These are phyloP conservation scores for Cynodonichthys magdalenae DNA, from an alignment of 2,797 vertebrate genomes.

Conservation along the genomic window DNA sequence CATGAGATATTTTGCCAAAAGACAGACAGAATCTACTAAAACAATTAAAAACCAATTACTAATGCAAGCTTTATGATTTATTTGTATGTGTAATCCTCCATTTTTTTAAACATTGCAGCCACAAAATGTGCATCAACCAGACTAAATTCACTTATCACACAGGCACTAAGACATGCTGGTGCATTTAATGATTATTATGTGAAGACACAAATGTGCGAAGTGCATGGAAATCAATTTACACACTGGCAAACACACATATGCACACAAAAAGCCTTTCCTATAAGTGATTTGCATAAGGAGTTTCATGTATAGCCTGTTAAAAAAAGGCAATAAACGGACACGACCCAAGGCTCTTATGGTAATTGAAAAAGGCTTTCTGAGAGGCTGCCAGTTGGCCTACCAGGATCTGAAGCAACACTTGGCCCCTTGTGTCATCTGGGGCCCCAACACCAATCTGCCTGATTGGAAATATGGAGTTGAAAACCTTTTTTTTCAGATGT, in stretches of 20 bases:
- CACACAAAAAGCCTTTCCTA: conserved; percentile 48
- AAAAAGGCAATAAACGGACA: conserved; percentile 53
- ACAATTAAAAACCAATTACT: too few species aligned
- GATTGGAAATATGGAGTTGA: conserved; percentile 63
- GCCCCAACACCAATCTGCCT: conserved; percentile 69
- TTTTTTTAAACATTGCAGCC: conserved; percentile 8
- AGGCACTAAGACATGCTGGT: conserved; percentile 26
- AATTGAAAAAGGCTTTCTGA: conserved; percentile 70
- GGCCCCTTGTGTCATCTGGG: conserved; percentile 53
- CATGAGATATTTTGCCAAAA: too few species aligned
- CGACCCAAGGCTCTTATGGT: conserved; percentile 67
- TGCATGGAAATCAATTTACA: conserved; percentile 13
- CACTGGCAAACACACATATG: conserved; percentile 13
- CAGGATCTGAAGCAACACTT: conserved; percentile 48
- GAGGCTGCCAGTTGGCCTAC: conserved; percentile 59
- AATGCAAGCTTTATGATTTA: too few species aligned
- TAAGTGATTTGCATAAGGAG: conserved; percentile 53
- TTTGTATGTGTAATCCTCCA: conserved; percentile 10
- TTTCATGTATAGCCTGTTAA: conserved; percentile 59
- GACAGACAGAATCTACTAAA: too few species aligned
- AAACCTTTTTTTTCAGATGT: conserved; percentile 10
- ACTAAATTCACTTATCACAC: neutral
- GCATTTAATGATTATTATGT: neutral
- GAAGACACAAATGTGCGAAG: conserved; percentile 18
- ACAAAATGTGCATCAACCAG: conserved; percentile 21